Conservation (phyloP, 2,113 vertebrate genomes). For the Pedetes capensis region DNA sequence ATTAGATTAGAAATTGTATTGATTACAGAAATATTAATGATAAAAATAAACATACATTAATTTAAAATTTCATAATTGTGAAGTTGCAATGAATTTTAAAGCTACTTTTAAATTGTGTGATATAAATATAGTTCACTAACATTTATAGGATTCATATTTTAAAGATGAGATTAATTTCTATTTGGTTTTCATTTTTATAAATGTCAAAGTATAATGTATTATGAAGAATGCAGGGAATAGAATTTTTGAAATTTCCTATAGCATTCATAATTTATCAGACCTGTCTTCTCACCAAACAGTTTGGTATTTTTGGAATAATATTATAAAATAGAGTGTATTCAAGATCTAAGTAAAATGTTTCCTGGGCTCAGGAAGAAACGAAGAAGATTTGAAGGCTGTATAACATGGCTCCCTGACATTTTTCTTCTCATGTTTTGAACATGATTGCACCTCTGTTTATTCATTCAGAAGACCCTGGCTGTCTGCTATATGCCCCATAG, state of each 20-base stretch:
- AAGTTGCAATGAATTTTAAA: conserved; percentile 69
- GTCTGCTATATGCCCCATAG: background rate
- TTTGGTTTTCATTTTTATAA: conserved; percentile 79
- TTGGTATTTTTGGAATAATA: conserved; percentile 63
- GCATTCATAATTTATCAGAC: conserved; percentile 77
- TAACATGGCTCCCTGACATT: background rate
- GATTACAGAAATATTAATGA: conserved; percentile 46
- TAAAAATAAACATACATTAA: conserved; percentile 47
- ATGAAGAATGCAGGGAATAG: conserved; percentile 71
- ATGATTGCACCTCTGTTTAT: background rate
- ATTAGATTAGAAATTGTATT: conserved; percentile 36
- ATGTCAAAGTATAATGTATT: conserved; percentile 73
- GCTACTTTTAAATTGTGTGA: conserved; percentile 73
- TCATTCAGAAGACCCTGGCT: background rate
- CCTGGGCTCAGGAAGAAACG: conserved; percentile 8
- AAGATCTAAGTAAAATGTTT: conserved; percentile 46
- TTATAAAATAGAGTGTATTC: conserved; percentile 71
- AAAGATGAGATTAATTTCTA: conserved; percentile 71
- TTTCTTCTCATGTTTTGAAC: background rate
- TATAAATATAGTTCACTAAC: conserved; percentile 75
- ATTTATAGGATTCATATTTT: conserved; percentile 65
- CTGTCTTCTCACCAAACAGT: conserved; percentile 39
- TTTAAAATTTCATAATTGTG: conserved; percentile 67
- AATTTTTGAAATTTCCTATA: conserved; percentile 73
- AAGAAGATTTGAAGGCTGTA: background rate